phyloP scores from a whole-genome alignment of 2,797 vertebrate genomes.

The Megalops cyprinoides region DNA sequence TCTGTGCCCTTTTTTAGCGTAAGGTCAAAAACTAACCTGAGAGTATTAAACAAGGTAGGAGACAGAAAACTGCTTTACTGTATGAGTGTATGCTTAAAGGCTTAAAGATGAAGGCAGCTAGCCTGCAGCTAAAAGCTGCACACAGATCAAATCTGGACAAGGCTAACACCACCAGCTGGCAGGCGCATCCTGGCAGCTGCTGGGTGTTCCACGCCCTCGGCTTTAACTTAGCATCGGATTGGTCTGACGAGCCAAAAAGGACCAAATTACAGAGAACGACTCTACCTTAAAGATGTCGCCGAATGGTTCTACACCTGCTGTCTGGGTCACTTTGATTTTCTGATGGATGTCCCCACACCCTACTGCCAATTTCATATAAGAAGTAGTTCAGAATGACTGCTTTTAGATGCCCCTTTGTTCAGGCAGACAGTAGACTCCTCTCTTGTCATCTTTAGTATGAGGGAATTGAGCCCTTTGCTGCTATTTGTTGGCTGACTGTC shows the following conservation, averaged over 20 bases:
- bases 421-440: not conserved
- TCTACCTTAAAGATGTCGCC: not conserved
- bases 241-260: not conserved
- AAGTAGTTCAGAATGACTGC: not conserved
- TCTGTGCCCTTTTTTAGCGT: slow-evolving; percentile 23
- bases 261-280: not conserved
- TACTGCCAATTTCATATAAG: not conserved
- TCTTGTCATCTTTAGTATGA: not conserved
- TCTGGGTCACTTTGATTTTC: not conserved
- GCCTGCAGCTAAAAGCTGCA: not conserved
- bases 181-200: not conserved
- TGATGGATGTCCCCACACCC: not conserved
- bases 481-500: slow-evolving; percentile 5
- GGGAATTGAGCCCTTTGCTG: not conserved
- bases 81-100: slow-evolving; percentile 18
- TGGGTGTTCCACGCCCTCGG: not conserved
- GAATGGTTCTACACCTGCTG: not conserved
- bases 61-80: slow-evolving; percentile 21
- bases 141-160: slow-evolving; percentile 2
- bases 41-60: slow-evolving; percentile 34
- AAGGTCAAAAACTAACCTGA: slow-evolving; percentile 48
- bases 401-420: not conserved
- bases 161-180: not conserved
- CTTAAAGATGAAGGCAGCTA: not conserved
- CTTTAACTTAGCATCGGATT: not conserved